Evolutionary conservation across 2,797 vertebrate genomes (phyloP).

Genomic region (Emydoidea blandingii): DNA sequence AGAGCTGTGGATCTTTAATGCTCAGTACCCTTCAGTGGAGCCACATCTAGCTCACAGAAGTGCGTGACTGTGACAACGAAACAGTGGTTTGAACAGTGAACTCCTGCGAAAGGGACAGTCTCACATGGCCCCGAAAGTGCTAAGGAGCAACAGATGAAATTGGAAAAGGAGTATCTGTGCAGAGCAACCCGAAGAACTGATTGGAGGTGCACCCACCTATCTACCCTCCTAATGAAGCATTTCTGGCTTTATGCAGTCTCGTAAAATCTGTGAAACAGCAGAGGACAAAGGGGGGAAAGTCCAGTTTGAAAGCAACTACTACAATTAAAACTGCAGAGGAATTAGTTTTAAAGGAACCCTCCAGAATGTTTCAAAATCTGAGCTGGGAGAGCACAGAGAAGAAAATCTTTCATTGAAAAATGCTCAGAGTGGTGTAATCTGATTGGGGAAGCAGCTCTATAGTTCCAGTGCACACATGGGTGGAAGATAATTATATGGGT

Average conservation of each 20-base stretch:
- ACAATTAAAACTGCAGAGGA: not conserved
- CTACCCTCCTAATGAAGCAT: not conserved
- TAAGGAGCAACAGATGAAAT: not conserved
- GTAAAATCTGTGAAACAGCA: not conserved
- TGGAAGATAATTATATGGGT: not conserved
- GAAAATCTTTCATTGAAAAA: not conserved
- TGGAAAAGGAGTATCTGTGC: fast-evolving
- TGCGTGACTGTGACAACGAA: not conserved
- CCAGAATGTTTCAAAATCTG: not conserved
- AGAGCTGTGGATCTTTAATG: not conserved
- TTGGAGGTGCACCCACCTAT: not conserved
- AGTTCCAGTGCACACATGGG: not conserved
- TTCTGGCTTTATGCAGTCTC: not conserved
- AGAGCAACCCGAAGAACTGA: not conserved
- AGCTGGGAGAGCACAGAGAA: not conserved
- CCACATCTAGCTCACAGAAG: not conserved
- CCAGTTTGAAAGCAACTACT: not conserved
- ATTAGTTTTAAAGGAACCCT: not conserved
- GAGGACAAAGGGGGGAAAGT: not conserved
- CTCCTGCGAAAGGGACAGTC: not conserved
- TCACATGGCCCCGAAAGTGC: not conserved
- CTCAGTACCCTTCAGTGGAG: not conserved
- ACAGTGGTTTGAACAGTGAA: not conserved
- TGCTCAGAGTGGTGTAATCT: not conserved
- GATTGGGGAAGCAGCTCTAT: not conserved